Evolutionary conservation across 23 tunicate genomes (phyloP).

Genomic region (Phallusia fumigata): DNA sequence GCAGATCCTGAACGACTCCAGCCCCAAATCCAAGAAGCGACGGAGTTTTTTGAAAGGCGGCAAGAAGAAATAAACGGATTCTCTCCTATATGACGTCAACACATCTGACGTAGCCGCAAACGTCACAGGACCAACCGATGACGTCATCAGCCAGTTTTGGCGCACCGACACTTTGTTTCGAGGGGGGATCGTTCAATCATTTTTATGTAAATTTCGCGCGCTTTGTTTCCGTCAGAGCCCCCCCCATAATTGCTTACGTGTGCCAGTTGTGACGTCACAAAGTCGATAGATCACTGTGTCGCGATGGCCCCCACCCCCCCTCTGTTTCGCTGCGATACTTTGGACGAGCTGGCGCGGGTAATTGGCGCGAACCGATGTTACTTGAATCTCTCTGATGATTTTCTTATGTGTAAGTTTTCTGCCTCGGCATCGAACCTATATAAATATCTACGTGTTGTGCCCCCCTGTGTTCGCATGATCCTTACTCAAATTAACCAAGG

Average conservation of each 20-base stretch:
- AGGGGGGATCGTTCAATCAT: neutral
- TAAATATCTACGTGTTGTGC: constrained; percentile 4
- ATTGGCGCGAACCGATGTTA: too few relatives aligned
- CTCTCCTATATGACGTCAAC: neutral
- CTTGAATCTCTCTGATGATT: too few relatives aligned
- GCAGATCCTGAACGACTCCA: constrained; percentile 54
- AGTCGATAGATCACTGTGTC: constrained; percentile 9
- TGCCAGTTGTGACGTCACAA: neutral
- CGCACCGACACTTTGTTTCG: neutral
- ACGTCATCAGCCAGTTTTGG: neutral
- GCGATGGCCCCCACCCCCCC: neutral
- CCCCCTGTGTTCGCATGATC: too few relatives aligned
- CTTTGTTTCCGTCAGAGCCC: too few relatives aligned
- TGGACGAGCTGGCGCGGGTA: too few relatives aligned
- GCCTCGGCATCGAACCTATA: too few relatives aligned
- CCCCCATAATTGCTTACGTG: neutral
- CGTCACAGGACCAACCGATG: neutral
- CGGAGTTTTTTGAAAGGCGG: constrained; percentile 50
- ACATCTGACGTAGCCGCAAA: too few relatives aligned
- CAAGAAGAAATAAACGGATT: constrained; percentile 42
- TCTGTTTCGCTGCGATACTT: too few relatives aligned
- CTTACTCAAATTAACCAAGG: too few relatives aligned
- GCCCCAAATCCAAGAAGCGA: constrained; percentile 76
- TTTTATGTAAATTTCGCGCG: neutral
- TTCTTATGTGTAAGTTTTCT: too few relatives aligned